Evolutionary conservation across 2,797 vertebrate species (phyloP), one percentile per base, ranked within the genome.

Genomic region (Halcyon badia): DNA sequence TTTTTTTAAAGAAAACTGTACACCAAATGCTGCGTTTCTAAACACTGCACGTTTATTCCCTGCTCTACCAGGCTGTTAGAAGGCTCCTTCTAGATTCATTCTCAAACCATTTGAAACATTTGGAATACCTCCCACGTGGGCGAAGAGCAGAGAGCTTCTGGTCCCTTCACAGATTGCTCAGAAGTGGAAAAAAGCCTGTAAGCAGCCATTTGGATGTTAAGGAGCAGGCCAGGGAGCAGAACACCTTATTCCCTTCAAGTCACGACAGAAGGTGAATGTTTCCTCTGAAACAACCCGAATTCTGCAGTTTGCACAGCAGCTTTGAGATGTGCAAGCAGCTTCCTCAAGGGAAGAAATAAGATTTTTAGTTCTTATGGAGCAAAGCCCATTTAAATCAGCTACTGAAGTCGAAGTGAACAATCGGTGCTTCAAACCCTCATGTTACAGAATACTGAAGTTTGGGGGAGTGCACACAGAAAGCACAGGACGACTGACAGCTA

Each of bases 11-110:
- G 30, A 71, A 61, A 65, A 48, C 57, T 14, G 21, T 35, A 48
- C 57, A 25, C 77, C 54, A 51, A 95, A 69, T 44, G 56, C 73
- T 62, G 58, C 65, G 18, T 90, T 95, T 96, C 80, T 79, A 88
- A 87, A 86, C 73, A 56, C 20, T 33, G 64, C 56, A 87, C 73
- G 52, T 88, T 79, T 69, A 86, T 82, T 89, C 85, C 69, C 39
- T 52, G 44, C 54, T 88, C 64, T 52, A 62, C 42, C 9, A 11
- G 51, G 11, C 48, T 35, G 58, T 13, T 51, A 9, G 1, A 84
- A 65, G 20, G 49, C 66, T 91, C 22, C 82, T 90, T 73, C 73
- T 37, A 56, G 39, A 84, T 71, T 82, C 24, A 31, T 65, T 73
- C 66, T 84, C 73, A 69, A 75, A 79, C 42, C 31, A 60, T 86